phyloP scores from a whole-genome alignment of 2,113 vertebrate species.

The Leptobrachium ailaonicum region DNA sequence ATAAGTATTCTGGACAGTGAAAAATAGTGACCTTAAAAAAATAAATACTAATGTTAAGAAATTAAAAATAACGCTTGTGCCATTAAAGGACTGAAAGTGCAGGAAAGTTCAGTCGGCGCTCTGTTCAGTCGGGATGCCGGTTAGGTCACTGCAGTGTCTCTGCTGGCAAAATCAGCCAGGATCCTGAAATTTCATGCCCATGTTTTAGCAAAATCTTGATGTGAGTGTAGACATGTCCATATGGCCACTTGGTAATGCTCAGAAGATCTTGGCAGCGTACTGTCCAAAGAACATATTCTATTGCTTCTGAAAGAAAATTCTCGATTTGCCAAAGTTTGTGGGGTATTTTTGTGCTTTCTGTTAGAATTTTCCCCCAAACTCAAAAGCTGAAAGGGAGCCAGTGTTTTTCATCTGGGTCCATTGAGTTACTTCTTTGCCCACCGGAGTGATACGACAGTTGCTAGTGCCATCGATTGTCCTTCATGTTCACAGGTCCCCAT shows the following conservation, averaged over 20 bases:
- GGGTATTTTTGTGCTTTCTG: neutral
- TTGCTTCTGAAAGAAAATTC: neutral
- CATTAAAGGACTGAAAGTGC: slow-evolving; percentile 64
- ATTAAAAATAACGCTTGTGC: slow-evolving; percentile 54
- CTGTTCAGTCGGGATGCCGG: neutral
- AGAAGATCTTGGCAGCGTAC: neutral
- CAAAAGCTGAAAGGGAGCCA: neutral
- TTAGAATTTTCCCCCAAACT: too few relatives aligned
- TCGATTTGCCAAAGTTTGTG: neutral
- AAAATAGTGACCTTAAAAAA: slow-evolving; percentile 52
- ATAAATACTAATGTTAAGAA: slow-evolving; percentile 50
- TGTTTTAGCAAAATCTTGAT: neutral
- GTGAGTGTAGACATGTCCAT: neutral
- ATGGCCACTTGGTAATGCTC: neutral
- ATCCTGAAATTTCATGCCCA: neutral
- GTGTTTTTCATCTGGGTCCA: too few relatives aligned
- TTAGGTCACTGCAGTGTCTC: neutral
- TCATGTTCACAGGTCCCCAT: slow-evolving; percentile 82
- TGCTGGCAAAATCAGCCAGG: neutral
- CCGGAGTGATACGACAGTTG: too few relatives aligned
- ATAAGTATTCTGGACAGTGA: slow-evolving; percentile 49
- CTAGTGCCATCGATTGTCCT: neutral
- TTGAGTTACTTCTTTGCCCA: too few relatives aligned
- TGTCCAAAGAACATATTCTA: neutral
- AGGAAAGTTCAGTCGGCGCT: slow-evolving; percentile 39